Percentiles rank a stretch among this genome's conserved stretches.
These are phyloP conservation scores for Synergus gifuensis DNA, from an alignment of 2,888 invertebrate genomes.

Conservation along the genomic window DNA sequence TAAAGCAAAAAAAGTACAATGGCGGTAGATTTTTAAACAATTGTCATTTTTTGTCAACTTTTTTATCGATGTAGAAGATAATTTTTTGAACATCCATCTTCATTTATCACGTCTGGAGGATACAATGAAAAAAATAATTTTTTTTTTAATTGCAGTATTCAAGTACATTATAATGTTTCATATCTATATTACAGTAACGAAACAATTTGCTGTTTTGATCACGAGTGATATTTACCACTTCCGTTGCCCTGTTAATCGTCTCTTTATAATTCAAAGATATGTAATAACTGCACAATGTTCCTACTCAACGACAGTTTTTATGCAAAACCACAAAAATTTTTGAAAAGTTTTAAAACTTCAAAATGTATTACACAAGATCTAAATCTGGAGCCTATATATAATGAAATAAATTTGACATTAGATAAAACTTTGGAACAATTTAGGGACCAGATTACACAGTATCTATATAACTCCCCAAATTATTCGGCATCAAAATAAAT, in stretches of 20 bases:
- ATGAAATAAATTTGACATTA: neutral
- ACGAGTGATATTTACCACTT: constrained; percentile 20
- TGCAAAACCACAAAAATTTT: neutral
- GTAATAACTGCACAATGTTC: neutral
- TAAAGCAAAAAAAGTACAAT: neutral
- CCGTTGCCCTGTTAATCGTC: constrained; percentile 24
- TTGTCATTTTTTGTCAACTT: neutral
- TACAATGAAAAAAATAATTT: neutral
- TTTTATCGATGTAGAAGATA: neutral
- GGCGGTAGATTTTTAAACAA: neutral
- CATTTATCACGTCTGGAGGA: neutral
- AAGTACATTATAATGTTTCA: neutral
- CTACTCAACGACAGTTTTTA: neutral
- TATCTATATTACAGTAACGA: neutral
- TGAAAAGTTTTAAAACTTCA: neutral
- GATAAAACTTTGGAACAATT: neutral
- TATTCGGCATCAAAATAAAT: neutral
- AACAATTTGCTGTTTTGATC: constrained; percentile 14
- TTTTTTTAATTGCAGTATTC: neutral
- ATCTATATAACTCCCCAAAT: neutral
- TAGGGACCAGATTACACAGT: neutral
- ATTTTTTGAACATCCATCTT: neutral
- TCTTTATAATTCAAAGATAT: neutral
- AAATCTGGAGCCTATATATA: neutral
- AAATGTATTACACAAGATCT: too few relatives aligned